Evolutionary conservation across 2,888 invertebrate species (phyloP).

Genomic region (Volucella inanis): DNA sequence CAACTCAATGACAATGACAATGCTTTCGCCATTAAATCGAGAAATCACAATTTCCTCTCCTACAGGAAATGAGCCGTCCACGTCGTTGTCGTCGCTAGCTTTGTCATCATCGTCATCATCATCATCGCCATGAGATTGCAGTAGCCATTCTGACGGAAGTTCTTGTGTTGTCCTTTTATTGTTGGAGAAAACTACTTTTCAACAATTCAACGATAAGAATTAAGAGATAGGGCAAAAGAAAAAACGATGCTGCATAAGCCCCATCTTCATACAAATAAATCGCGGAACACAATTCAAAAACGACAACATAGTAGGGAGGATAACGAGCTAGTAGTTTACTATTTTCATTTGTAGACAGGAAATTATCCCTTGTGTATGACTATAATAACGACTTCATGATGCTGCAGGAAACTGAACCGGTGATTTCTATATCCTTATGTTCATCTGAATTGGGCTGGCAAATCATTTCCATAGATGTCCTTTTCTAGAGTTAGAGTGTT

Average conservation of each 20-base stretch:
- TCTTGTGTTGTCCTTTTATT: not conserved
- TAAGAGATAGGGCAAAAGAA: not conserved
- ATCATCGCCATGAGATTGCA: slow-evolving; percentile 14
- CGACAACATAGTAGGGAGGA: slow-evolving; percentile 39
- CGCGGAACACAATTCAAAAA: slow-evolving; percentile 35
- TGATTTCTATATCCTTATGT: slow-evolving; percentile 49
- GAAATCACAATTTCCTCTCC: slow-evolving; percentile 71
- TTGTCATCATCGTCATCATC: slow-evolving; percentile 8
- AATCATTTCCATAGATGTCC: slow-evolving; percentile 62
- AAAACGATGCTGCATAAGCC: not conserved
- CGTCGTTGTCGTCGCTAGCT: slow-evolving; percentile 23
- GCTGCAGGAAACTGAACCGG: slow-evolving; percentile 33
- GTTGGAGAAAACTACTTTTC: not conserved
- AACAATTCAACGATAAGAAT: not conserved
- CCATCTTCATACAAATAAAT: slow-evolving; percentile 43
- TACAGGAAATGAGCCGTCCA: slow-evolving; percentile 68
- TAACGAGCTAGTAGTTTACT: slow-evolving; percentile 39
- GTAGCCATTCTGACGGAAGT: not conserved
- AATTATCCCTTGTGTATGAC: slow-evolving; percentile 47
- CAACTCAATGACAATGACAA: slow-evolving; percentile 62
- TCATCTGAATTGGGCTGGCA: slow-evolving; percentile 54
- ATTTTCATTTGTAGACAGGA: slow-evolving; percentile 32
- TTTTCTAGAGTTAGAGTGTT: slow-evolving; percentile 43
- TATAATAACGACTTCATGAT: slow-evolving; percentile 20
- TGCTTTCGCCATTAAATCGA: slow-evolving; percentile 69